A percentile compares a stretch with the other conserved stretches of the same genome.
Conservation (phyloP, 2,113 vertebrate genomes). For the Etia nguti region DNA sequence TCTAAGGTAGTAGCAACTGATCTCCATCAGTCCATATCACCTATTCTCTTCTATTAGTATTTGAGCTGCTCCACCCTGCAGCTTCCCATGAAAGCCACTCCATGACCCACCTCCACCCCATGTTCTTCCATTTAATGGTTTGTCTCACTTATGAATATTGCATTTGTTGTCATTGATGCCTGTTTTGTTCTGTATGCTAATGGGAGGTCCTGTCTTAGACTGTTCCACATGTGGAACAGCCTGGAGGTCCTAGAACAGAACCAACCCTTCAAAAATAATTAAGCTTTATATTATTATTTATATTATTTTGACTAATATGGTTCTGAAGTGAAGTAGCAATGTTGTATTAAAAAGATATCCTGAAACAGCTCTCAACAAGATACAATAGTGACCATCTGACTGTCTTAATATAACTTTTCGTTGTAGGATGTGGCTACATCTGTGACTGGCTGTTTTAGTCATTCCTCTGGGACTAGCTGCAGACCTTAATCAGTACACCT, state of each 20-base stretch:
- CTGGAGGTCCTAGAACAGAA: not conserved
- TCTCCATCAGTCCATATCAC: not conserved
- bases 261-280: not conserved
- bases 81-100: not conserved
- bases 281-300: not conserved
- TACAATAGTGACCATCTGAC: not conserved
- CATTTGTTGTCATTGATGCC: not conserved
- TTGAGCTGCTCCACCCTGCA: not conserved
- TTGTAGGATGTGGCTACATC: not conserved
- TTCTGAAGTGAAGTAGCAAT: not conserved
- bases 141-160: not conserved
- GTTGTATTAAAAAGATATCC: not conserved
- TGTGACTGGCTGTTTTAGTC: conserved; percentile 40
- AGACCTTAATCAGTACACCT: conserved; percentile 74
- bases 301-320: not conserved
- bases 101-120: not conserved
- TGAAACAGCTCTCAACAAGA: not conserved
- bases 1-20: not conserved
- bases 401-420: not conserved
- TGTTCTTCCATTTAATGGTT: not conserved
- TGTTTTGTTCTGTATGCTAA: not conserved
- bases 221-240: not conserved
- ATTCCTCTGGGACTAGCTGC: conserved; percentile 58
- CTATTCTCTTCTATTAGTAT: not conserved
- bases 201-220: not conserved